Conservation (phyloP, 2,888 invertebrate species). For the Rhimphoctona megacephalus region DNA sequence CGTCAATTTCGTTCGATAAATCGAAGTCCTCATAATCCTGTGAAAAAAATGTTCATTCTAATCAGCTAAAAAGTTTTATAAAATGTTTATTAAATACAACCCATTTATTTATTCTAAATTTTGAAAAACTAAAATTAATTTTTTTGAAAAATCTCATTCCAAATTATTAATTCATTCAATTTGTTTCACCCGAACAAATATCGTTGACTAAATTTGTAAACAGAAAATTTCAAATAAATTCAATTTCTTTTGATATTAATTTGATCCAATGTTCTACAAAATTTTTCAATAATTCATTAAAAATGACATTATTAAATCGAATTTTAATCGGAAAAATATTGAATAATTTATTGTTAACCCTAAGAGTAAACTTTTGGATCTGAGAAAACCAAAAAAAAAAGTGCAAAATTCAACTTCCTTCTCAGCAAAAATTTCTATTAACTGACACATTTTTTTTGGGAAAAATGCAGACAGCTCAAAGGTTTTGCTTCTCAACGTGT, state of each 20-base stretch:
- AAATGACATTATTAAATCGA: not conserved
- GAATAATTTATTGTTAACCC: not conserved
- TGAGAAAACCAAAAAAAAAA: not conserved
- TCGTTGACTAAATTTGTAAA: no score
- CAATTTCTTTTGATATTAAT: no score
- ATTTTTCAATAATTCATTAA: no score
- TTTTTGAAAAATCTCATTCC: no score
- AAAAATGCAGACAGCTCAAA: not conserved
- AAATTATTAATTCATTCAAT: no score
- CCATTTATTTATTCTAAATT: not conserved
- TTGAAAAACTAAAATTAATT: no score
- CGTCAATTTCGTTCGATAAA: constrained; percentile 95
- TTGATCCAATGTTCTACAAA: no score
- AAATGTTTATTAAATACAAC: not conserved
- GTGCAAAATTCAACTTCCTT: not conserved
- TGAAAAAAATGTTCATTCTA: constrained; percentile 1
- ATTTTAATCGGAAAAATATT: not conserved
- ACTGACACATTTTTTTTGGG: not conserved
- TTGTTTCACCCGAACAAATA: no score
- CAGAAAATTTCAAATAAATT: no score
- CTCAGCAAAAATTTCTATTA: not conserved
- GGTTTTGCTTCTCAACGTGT: no score
- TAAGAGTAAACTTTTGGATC: not conserved
- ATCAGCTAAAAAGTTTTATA: not conserved
- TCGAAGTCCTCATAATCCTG: constrained; percentile 98